Evolutionary conservation across 2,797 vertebrate genomes (phyloP).

Genomic region (Eulemur coronatus): DNA sequence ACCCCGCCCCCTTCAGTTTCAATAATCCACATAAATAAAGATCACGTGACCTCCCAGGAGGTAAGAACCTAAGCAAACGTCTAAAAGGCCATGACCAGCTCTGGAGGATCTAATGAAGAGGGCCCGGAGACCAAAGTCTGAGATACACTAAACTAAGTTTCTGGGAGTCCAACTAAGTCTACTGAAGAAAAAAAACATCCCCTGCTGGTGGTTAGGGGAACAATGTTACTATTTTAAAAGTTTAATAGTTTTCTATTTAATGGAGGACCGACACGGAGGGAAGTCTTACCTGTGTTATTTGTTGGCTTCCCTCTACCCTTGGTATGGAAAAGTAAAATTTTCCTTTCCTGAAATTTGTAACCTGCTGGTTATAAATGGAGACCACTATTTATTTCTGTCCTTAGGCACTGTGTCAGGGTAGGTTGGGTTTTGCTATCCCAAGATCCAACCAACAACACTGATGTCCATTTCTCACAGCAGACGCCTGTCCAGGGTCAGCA

Average conservation of each 20-base stretch:
- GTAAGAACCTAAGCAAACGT: neutral
- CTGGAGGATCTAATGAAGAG: neutral
- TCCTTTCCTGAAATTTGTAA: neutral
- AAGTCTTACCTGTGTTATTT: neutral
- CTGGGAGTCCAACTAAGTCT: neutral
- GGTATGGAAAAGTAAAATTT: neutral
- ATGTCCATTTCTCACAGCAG: neutral
- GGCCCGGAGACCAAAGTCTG: neutral
- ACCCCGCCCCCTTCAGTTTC: neutral
- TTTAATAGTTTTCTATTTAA: neutral
- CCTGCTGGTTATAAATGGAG: neutral
- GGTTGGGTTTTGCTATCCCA: neutral
- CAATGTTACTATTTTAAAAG: neutral
- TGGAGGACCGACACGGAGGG: neutral
- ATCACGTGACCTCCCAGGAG: neutral
- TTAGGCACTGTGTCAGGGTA: neutral
- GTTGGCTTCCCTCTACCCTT: neutral
- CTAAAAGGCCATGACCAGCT: neutral
- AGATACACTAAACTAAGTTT: neutral
- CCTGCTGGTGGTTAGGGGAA: neutral
- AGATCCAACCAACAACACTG: neutral
- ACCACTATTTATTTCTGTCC: neutral
- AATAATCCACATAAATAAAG: neutral
- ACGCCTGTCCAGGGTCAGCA: neutral
- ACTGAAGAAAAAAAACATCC: neutral